A percentile compares a stretch with the other conserved stretches of the same genome.
These are phyloP conservation scores for Sycobia sp. DNA, from an alignment of 1,140 invertebrate species.

Conservation along the genomic window DNA sequence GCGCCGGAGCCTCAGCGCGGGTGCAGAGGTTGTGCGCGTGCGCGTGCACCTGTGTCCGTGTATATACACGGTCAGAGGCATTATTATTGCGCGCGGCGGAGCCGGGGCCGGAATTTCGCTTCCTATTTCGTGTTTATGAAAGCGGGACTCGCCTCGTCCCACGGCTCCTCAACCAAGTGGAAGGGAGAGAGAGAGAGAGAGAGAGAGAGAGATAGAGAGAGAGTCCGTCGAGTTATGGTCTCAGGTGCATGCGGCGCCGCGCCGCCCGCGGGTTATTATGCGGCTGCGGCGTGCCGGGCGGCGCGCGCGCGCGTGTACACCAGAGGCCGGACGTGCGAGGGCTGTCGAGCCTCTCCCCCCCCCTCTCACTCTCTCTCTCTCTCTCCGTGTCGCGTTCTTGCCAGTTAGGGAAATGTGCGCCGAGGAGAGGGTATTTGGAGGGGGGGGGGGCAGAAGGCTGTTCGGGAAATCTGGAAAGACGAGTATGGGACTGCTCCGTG, in stretches of 20 bases:
- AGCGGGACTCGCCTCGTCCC: conserved; percentile 27
- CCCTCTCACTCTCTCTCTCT: too few relatives aligned
- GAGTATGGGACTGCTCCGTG: too few relatives aligned
- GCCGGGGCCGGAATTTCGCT: conserved; percentile 37
- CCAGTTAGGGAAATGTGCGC: too few relatives aligned
- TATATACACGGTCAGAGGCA: conserved; percentile 48
- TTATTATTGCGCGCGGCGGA: conserved; percentile 53
- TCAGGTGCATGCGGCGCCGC: conserved; percentile 46
- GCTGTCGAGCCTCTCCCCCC: too few relatives aligned
- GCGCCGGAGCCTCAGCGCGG: too few relatives aligned
- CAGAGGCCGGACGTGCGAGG: conserved; percentile 6
- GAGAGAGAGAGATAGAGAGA: too few relatives aligned
- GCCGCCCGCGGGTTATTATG: background rate
- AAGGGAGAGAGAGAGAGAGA: background rate
- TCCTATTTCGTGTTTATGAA: conserved; percentile 50
- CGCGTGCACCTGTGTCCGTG: too few relatives aligned
- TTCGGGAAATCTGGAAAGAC: too few relatives aligned
- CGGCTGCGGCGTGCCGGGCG: background rate
- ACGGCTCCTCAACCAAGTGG: background rate
- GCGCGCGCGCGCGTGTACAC: conserved; percentile 34
- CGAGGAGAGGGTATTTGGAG: too few relatives aligned
- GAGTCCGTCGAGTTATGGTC: conserved; percentile 52
- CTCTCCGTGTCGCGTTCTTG: too few relatives aligned
- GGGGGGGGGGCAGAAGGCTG: too few relatives aligned
- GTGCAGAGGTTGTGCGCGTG: too few relatives aligned